A percentile compares a stretch with the other conserved stretches of the same genome.
These are phyloP conservation scores for Antitype chi DNA, from an alignment of 2,888 invertebrate species.

Conservation along the genomic window DNA sequence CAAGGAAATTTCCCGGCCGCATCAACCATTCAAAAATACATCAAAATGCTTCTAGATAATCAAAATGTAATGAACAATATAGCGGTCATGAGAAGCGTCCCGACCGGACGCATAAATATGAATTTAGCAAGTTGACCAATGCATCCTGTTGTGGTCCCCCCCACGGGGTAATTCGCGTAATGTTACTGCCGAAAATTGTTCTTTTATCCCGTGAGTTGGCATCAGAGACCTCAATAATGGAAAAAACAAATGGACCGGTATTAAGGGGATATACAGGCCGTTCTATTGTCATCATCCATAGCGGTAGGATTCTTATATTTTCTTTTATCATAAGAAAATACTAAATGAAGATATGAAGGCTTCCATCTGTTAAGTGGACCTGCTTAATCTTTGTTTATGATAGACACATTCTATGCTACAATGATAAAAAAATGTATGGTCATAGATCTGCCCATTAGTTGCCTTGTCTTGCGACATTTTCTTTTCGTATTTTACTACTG, in stretches of 20 bases:
- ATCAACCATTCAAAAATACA: conserved; percentile 49
- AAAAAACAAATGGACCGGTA: conserved; percentile 42
- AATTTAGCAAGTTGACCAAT: conserved; percentile 82
- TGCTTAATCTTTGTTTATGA: conserved; percentile 16
- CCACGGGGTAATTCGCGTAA: conserved; percentile 68
- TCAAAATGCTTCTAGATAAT: conserved; percentile 55
- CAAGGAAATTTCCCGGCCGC: conserved; percentile 24
- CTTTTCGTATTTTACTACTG: conserved; percentile 10
- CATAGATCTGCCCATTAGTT: conserved; percentile 2
- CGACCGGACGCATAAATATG: conserved; percentile 85
- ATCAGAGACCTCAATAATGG: conserved; percentile 43
- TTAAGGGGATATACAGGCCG: conserved; percentile 35
- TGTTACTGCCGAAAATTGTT: conserved; percentile 68
- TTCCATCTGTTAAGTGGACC: conserved; percentile 1
- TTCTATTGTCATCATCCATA: conserved; percentile 40
- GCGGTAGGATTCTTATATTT: conserved; percentile 24
- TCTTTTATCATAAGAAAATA: conserved; percentile 23
- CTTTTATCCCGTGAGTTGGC: conserved; percentile 64
- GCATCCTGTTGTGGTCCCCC: conserved; percentile 74
- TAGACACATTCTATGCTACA: background rate
- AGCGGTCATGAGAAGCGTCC: conserved; percentile 58
- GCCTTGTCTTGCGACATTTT: background rate
- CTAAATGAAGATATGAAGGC: conserved; percentile 27
- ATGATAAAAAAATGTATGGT: background rate
- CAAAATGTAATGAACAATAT: conserved; percentile 62